These are phyloP conservation scores for Diadumene lineata DNA, from an alignment of 92 coral and sea anemone genomes.

Conservation along the genomic window DNA sequence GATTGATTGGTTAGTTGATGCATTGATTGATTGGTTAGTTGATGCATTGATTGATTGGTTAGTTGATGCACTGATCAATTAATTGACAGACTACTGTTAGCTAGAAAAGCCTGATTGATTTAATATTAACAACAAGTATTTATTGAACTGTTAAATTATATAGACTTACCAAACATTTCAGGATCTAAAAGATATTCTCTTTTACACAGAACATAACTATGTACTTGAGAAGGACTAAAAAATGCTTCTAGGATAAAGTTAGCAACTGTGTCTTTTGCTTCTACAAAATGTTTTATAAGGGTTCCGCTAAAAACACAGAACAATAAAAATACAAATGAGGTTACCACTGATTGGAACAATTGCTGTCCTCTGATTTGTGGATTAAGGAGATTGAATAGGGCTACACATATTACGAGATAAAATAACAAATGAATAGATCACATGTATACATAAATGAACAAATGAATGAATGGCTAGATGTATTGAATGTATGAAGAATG, in stretches of 20 bases:
- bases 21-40: not conserved
- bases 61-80: not conserved
- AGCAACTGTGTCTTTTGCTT: conserved; percentile 55
- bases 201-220: conserved; percentile 53
- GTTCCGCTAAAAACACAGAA: conserved; percentile 59
- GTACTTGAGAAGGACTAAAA: conserved; percentile 55
- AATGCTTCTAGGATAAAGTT: conserved; percentile 66
- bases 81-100: not conserved
- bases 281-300: conserved; percentile 47
- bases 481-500: not conserved
- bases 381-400: too few relatives aligned
- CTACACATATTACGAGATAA: not conserved
- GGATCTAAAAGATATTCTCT: conserved; percentile 25
- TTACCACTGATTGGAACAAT: too few relatives aligned
- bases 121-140: too few relatives aligned
- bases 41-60: not conserved
- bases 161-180: conserved; percentile 46
- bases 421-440: not conserved
- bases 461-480: not conserved
- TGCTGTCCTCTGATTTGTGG: too few relatives aligned
- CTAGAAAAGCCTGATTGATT: not conserved
- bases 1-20: not conserved
- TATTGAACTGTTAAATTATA: not conserved
- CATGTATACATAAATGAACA: not conserved
- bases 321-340: too few relatives aligned